Base-by-base conservation (phyloP, 2,113 vertebrate species). In the Morone saxatilis region DNA sequence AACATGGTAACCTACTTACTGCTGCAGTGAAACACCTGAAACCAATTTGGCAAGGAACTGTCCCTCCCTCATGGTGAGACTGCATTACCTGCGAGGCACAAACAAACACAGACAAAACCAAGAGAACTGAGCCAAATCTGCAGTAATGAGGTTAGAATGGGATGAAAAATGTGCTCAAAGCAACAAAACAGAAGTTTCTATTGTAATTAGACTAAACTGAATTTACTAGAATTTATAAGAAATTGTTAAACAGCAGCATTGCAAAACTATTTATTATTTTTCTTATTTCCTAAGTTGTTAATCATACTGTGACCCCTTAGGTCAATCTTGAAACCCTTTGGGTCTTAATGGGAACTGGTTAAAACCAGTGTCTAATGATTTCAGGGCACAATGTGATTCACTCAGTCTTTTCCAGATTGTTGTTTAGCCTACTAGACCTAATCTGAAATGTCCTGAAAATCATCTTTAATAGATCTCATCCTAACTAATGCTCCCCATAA, bases 11-110 rank as follows among this genome's bases (percentile, higher is more conserved):
- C 80, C 80, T 77, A 71, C 63, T 70, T 86, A 22, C 22, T 54
- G 83, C 81, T 47, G 38, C 61, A 22, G 54, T 31, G 45, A 51
- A 71, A 65, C 70, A 76, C 71, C 83, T 85, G 79, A 71, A 82
- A 61, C 19, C 41, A 71, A 68, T 75, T 41, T 86, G 69, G 50
- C 68, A 56, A 5, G 20, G 48, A 74, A 5, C 2, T 4, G 16
- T 62, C 40, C n/a, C 6, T 66, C 71, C 73, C 77, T 53, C n/a
- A 17, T 14, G 38, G 36, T 66, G 65, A 61, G 31, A 6, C 45
- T 14, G 57, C 48, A 4, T 71, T 63, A 80, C 80, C 76, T 79
- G 54, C 12, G 78, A 79, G 84, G 56, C 70, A 22, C 60, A 72
- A 78, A 71, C 67, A 65, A 71, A 61, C 54, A 45, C 68, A 43